Percentiles rank a stretch among this genome's conserved stretches.
Conservation (phyloP, 2,888 invertebrate genomes). For the Cantharis rustica region DNA sequence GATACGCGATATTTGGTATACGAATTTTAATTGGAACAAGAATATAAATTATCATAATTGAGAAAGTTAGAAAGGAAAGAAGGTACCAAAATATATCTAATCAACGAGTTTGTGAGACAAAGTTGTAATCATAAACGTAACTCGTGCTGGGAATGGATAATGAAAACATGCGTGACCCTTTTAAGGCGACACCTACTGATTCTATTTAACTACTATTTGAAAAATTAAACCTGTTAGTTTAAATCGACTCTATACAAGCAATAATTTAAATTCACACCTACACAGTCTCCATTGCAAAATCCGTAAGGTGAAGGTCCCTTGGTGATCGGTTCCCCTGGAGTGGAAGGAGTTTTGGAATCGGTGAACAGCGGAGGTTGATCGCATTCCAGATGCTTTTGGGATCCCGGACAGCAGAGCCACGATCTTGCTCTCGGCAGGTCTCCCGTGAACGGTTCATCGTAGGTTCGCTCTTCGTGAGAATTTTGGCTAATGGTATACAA, state of each 20-base stretch:
- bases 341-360: slow-evolving; percentile 41
- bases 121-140: neutral
- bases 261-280: slow-evolving; percentile 38
- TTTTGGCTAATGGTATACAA: slow-evolving; percentile 60
- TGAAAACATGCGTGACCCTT: neutral
- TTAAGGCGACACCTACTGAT: neutral
- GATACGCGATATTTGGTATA: neutral
- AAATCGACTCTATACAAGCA: neutral
- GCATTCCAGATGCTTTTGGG: slow-evolving; percentile 47
- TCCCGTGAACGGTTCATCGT: slow-evolving; percentile 55
- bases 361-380: slow-evolving; percentile 51
- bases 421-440: slow-evolving; percentile 53
- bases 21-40: neutral
- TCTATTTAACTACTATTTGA: neutral
- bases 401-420: slow-evolving; percentile 59
- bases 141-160: neutral
- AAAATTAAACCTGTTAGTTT: neutral
- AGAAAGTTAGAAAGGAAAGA: neutral
- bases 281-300: slow-evolving; percentile 47
- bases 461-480: slow-evolving; percentile 50
- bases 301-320: slow-evolving; percentile 44
- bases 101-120: neutral
- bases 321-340: slow-evolving; percentile 43
- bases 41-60: neutral
- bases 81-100: neutral